Evolutionary conservation across 35 echinoderm and acorn worm genomes (phyloP).

Genomic region (Apostichopus japonicus): DNA sequence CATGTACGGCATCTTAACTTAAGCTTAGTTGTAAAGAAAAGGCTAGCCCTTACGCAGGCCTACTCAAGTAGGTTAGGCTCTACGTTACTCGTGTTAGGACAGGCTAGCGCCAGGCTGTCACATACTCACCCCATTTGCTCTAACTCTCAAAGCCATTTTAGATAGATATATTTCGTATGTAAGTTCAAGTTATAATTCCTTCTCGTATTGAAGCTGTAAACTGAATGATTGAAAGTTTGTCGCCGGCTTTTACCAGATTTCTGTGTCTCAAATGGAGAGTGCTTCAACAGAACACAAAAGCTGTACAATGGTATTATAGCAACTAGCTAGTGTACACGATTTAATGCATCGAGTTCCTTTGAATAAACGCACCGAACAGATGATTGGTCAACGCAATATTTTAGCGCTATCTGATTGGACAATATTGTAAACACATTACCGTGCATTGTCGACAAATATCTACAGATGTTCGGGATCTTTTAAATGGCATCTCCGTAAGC

Average conservation of each 20-base stretch:
- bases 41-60: neutral
- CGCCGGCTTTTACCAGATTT: neutral
- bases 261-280: neutral
- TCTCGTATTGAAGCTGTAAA: neutral
- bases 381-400: neutral
- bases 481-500: neutral
- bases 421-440: neutral
- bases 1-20: too few species aligned
- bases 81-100: neutral
- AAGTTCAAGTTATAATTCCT: neutral
- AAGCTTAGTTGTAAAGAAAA: neutral
- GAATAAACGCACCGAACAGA: neutral
- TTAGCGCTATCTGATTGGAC: neutral
- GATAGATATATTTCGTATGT: neutral
- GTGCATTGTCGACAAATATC: neutral
- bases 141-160: neutral
- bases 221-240: neutral
- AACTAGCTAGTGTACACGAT: neutral
- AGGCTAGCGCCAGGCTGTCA: too few species aligned
- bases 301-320: neutral
- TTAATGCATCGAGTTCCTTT: neutral
- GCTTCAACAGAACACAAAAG: neutral
- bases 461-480: neutral
- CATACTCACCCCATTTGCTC: neutral
- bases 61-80: neutral